These are phyloP conservation scores for Cryptus viduatorius DNA, from an alignment of 2,888 invertebrate species.

Conservation along the genomic window DNA sequence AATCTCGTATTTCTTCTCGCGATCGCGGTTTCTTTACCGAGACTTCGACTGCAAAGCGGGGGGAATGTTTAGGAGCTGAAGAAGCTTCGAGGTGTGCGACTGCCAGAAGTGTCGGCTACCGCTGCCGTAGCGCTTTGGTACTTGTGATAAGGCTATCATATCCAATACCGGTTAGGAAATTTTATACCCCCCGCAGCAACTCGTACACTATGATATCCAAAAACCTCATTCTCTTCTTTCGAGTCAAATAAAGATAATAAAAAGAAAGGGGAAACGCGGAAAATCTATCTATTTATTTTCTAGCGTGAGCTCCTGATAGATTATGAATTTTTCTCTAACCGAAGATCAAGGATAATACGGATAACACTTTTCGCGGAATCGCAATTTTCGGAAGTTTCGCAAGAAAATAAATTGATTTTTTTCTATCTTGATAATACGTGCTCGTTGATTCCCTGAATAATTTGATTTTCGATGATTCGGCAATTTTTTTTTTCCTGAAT, in stretches of 20 bases:
- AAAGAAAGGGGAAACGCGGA: constrained; percentile 20
- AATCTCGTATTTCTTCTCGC: constrained; percentile 54
- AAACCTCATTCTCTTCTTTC: neutral
- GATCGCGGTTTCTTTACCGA: constrained; percentile 25
- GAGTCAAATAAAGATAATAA: neutral
- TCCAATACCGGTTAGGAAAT: constrained; percentile 24
- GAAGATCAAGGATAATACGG: neutral
- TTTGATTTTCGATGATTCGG: too few relatives aligned
- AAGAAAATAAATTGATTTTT: too few relatives aligned
- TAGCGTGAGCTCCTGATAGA: constrained; percentile 1
- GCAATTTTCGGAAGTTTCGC: neutral
- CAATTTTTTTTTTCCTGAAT: too few relatives aligned
- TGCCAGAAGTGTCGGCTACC: neutral
- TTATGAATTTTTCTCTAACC: constrained; percentile 1
- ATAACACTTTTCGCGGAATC: neutral
- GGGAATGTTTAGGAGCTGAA: constrained; percentile 9
- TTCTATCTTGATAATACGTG: too few relatives aligned
- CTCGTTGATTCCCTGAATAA: too few relatives aligned
- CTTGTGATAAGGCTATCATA: constrained; percentile 33
- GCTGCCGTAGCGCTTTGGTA: constrained; percentile 11
- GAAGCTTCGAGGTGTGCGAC: neutral
- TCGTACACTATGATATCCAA: constrained; percentile 22
- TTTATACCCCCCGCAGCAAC: neutral
- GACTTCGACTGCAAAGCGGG: neutral
- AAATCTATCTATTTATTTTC: constrained; percentile 9